These are phyloP conservation scores for Melanotaenia maccullochi DNA, from an alignment of 2,797 vertebrate genomes.

Conservation along the genomic window DNA sequence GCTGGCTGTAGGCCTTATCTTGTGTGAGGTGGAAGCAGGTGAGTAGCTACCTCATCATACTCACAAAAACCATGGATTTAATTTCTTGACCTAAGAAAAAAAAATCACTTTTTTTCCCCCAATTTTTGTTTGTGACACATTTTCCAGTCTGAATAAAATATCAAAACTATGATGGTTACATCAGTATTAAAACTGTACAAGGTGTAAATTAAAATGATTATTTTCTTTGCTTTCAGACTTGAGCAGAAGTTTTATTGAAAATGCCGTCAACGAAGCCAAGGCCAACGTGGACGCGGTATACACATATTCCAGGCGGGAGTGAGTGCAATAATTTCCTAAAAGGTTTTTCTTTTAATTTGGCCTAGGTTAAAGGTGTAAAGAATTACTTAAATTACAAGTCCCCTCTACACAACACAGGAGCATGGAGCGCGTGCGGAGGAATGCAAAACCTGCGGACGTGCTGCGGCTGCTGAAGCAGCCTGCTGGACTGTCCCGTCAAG, in stretches of 20 bases:
- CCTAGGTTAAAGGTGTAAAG: too few relatives aligned
- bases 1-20: conserved; percentile 39
- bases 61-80: too few relatives aligned
- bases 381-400: conserved; percentile 29
- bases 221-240: conserved; percentile 33
- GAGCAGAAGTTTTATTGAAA: conserved; percentile 41
- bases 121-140: too few relatives aligned
- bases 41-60: conserved; percentile 16
- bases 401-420: conserved; percentile 38
- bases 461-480: conserved; percentile 87
- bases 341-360: neutral
- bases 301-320: conserved; percentile 77
- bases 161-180: too few relatives aligned
- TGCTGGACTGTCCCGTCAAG: conserved; percentile 48
- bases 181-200: too few relatives aligned
- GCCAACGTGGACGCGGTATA: conserved; percentile 81
- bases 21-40: conserved; percentile 47
- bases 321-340: conserved; percentile 42
- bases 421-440: conserved; percentile 41
- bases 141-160: too few relatives aligned
- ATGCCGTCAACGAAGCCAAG: conserved; percentile 74
- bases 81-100: too few relatives aligned
- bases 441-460: conserved; percentile 76
- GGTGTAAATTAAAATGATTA: neutral
- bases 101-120: too few relatives aligned